A percentile compares a stretch with the other conserved stretches of the same genome.
phyloP scores from a whole-genome alignment of 2,113 vertebrate species.

The Catagonus wagneri region DNA sequence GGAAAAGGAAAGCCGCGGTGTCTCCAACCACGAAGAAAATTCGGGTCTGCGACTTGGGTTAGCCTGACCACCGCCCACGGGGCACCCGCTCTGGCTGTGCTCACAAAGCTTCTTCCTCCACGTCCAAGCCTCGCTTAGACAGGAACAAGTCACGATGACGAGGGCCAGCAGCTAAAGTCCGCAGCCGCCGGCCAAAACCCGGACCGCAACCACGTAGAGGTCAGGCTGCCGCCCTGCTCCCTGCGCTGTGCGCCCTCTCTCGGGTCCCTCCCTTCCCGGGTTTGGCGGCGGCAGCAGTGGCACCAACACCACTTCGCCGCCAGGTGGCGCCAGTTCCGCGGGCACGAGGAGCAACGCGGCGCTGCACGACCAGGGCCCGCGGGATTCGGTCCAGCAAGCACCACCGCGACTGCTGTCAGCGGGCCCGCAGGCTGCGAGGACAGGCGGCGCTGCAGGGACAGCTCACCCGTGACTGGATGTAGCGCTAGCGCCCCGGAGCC shows the following conservation, averaged over 20 bases:
- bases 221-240: constrained; percentile 42
- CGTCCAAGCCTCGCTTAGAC: constrained; percentile 21
- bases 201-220: constrained; percentile 81
- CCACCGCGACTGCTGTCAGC: constrained; percentile 67
- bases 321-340: constrained; percentile 81
- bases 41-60: not conserved
- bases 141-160: constrained; percentile 83
- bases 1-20: not conserved
- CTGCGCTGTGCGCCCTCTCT: not conserved
- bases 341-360: constrained; percentile 82
- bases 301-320: constrained; percentile 84
- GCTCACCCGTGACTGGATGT: constrained; percentile 81
- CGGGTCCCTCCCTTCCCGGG: accelerated
- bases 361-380: not conserved
- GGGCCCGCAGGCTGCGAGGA: not conserved
- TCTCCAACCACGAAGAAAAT: not conserved
- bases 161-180: constrained; percentile 86
- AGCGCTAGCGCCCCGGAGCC: constrained; percentile 73
- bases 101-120: constrained; percentile 28
- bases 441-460: constrained; percentile 82
- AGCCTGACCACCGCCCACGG: not conserved
- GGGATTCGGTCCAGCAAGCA: constrained; percentile 71
- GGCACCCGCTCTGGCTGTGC: not conserved
- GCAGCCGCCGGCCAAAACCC: constrained; percentile 83
- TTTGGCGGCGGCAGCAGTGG: constrained; percentile 14